Evolutionary conservation across 2,888 invertebrate genomes (phyloP).

Genomic region (Apeira syringaria): DNA sequence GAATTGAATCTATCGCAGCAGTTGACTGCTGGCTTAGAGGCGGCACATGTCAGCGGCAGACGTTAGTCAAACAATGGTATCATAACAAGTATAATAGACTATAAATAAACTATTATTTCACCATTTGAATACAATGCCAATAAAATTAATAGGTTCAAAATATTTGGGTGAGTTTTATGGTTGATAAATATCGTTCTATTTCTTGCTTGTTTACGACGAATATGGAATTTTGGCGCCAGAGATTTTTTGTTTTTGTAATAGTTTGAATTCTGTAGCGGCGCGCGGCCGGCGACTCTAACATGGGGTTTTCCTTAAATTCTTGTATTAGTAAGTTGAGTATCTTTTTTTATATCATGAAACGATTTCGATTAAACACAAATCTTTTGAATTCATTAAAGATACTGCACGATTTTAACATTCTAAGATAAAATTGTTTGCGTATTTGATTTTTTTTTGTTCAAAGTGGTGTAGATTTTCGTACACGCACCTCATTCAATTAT

Average conservation of each 20-base stretch:
- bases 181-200: constrained; percentile 12
- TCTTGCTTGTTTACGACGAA: constrained; percentile 1
- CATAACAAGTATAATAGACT: constrained; percentile 6
- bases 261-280: constrained; percentile 16
- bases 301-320: constrained; percentile 19
- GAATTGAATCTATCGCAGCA: no score
- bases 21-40: no score
- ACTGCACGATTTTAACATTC: no score
- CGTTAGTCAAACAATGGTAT: background rate
- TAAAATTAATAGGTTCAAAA: constrained; percentile 19
- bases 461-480: no score
- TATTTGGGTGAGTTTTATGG: constrained; percentile 24
- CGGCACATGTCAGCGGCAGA: background rate
- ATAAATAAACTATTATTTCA: constrained; percentile 7
- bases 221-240: constrained; percentile 32
- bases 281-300: constrained; percentile 5
- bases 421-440: no score
- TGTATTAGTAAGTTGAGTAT: no score
- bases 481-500: no score
- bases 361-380: no score
- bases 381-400: no score
- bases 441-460: no score
- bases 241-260: constrained; percentile 11
- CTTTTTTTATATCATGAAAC: no score
- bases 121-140: constrained; percentile 29